Base-by-base conservation (phyloP, 2,888 invertebrate species). In the Drosophila mimica region DNA sequence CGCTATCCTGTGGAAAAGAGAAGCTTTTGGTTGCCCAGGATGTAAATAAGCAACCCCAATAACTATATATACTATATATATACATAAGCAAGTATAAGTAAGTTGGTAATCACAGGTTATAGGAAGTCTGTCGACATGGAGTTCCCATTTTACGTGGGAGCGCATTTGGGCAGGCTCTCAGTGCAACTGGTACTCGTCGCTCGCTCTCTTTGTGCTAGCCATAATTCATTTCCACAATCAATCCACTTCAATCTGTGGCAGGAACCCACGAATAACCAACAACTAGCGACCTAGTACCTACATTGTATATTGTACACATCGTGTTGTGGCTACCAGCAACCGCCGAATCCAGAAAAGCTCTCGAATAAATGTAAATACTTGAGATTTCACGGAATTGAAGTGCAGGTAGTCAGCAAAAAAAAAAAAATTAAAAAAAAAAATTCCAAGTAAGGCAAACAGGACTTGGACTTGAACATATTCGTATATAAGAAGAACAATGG, bases 281-380 rank as follows among this genome's bases (percentile, higher is more conserved):
- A 28, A 34, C 43, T 20, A 57, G 48, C 67, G 64, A 72, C 64
- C 65, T 64, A 72, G 48, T 38, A 67, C 67, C 46, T 28, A 31
- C 5, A 30, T 38, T 56, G 56, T 13, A 8, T 6, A 51, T 46
- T 46, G 46, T 46, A 51, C n/a, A 57, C 57, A 43, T 57, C n/a
- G 43, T 63, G 15, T 13, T 59, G 48, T 53, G 53, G 33, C 53
- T 53, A 54, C 38, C 38, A 53, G 25, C 40, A 25, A 53, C 20
- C 58, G 7, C 43, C 30, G 53, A 63, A 57, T 56, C 49, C 64
- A 40, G 51, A 56, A 65, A 69, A 69, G 79, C 73, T 54, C 85
- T 82, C 59, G 51, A 82, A 79, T 75, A 76, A 82, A 82, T 85
- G 82, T 82, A 82, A 85, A 86, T 83, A 86, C 87, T 83, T 81